Conservation (phyloP, 1,140 invertebrate genomes). For the Manduca sexta region DNA sequence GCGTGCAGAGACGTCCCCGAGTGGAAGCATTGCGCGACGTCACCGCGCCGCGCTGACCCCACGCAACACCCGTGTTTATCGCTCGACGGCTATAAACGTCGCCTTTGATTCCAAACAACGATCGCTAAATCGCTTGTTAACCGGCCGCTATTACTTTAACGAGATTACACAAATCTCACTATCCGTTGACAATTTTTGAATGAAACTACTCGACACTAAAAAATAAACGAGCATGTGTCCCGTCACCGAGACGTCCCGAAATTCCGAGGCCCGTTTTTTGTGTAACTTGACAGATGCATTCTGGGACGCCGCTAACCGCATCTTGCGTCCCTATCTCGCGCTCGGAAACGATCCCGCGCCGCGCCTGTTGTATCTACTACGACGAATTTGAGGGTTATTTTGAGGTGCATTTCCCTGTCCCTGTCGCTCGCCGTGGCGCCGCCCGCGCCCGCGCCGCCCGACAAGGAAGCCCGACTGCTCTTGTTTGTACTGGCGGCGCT, state of each 20-base stretch:
- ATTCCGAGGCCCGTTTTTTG: conserved; percentile 67
- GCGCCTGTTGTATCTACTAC: conserved; percentile 34
- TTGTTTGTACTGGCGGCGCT: conserved; percentile 54
- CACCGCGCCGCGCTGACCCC: too few species aligned
- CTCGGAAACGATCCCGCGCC: conserved; percentile 44
- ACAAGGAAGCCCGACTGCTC: conserved; percentile 42
- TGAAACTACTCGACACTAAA: conserved; percentile 59
- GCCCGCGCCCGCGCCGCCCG: conserved; percentile 36
- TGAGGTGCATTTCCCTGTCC: conserved; percentile 50
- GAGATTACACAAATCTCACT: conserved; percentile 68
- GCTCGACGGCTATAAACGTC: conserved; percentile 27
- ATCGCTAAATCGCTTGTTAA: conserved; percentile 43
- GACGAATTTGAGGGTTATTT: conserved; percentile 64
- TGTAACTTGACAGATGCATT: conserved; percentile 69
- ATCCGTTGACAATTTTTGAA: conserved; percentile 68
- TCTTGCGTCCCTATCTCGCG: conserved; percentile 63
- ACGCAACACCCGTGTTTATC: not conserved
- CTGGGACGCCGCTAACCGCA: conserved; percentile 63
- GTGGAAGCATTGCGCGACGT: too few species aligned
- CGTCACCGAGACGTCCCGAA: conserved; percentile 59
- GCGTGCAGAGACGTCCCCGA: not conserved
- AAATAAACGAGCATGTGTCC: conserved; percentile 62
- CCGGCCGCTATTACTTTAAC: conserved; percentile 53
- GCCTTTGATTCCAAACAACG: conserved; percentile 18
- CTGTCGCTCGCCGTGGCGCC: conserved; percentile 56